Conservation (phyloP, 2,797 vertebrate species). For the Jordanella pulchra region DNA sequence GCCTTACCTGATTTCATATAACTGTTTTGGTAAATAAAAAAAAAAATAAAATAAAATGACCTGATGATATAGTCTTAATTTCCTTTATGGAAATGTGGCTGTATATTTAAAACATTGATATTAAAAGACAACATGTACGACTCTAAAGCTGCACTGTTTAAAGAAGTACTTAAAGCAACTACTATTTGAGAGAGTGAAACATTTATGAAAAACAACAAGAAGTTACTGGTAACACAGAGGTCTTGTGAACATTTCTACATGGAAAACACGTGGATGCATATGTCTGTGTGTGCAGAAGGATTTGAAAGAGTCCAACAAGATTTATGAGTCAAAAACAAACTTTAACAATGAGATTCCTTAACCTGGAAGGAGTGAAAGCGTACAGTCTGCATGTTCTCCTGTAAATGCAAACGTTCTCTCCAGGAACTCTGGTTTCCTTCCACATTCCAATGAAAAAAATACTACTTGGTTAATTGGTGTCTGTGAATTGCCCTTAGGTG, state of each 20-base stretch:
- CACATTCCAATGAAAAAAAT: no score
- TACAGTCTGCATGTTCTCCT: no score
- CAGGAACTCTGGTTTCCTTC: no score
- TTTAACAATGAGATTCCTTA: no score
- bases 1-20: background rate
- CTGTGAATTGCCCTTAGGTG: no score
- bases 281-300: background rate
- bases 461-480: no score
- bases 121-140: background rate
- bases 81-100: background rate
- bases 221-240: background rate
- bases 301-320: background rate
- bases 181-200: background rate
- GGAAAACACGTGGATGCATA: background rate
- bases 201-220: background rate
- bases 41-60: background rate
- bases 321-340: no score
- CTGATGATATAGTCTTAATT: background rate
- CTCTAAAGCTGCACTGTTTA: background rate
- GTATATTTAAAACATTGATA: no score
- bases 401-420: no score
- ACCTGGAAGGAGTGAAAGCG: no score
- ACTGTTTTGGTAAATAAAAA: slow-evolving; percentile 1
- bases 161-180: background rate
- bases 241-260: background rate